Percentiles rank a stretch among this genome's conserved stretches.
These are phyloP conservation scores for Allolobophora icterica DNA, from an alignment of 2,888 invertebrate species.

Conservation along the genomic window DNA sequence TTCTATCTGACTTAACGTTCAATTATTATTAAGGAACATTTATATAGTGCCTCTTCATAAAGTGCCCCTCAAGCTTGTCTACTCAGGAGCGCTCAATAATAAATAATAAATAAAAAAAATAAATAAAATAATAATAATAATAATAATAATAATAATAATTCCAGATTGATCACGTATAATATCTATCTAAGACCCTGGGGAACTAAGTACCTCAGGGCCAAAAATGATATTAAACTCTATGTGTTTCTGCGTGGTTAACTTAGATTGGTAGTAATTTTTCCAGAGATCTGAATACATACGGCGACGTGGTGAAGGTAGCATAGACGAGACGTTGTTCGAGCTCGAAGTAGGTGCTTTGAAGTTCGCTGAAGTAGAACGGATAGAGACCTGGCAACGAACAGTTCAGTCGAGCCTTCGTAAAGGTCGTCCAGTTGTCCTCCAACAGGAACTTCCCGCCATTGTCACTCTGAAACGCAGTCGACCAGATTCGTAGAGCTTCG, in stretches of 20 bases:
- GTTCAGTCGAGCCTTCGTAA: slow-evolving; percentile 88
- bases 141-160: background rate
- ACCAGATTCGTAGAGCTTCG: background rate
- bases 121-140: background rate
- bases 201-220: no score
- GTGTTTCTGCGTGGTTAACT: no score
- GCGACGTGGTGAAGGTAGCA: slow-evolving; percentile 90
- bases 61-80: no score
- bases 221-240: background rate
- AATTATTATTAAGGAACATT: background rate
- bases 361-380: slow-evolving; percentile 96
- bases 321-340: slow-evolving; percentile 67
- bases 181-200: no score
- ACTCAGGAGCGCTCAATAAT: no score
- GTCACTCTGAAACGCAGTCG: slow-evolving; percentile 70
- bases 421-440: slow-evolving; percentile 89
- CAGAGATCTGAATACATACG: slow-evolving; percentile 52
- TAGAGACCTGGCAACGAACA: slow-evolving; percentile 84
- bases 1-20: no score
- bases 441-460: slow-evolving; percentile 76
- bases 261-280: background rate
- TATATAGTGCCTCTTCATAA: no score
- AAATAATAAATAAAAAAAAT: slow-evolving; percentile 3
- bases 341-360: slow-evolving; percentile 75
- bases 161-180: no score